A percentile compares a stretch with the other conserved stretches of the same genome.
These are phyloP conservation scores for Trichonephila clavipes DNA, from an alignment of 1,140 invertebrate species.

Conservation along the genomic window DNA sequence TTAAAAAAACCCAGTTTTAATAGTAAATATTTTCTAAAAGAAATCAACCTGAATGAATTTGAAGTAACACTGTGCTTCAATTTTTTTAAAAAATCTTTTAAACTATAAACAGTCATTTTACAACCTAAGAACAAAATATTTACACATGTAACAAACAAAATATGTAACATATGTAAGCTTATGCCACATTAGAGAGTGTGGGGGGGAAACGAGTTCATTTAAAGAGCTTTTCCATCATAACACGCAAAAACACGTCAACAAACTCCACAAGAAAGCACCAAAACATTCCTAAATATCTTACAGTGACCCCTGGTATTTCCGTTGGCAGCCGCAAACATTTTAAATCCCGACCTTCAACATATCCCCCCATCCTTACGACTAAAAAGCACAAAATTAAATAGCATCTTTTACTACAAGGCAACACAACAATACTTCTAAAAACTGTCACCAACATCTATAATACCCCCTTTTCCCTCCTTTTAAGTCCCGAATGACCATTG, in stretches of 20 bases:
- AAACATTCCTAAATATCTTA: neutral
- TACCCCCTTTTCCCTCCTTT: neutral
- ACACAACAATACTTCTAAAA: neutral
- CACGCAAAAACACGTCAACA: neutral
- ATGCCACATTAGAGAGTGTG: no score
- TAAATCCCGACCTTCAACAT: neutral
- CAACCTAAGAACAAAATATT: no score
- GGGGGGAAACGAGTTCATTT: no score
- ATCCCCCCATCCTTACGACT: neutral
- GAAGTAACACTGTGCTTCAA: no score
- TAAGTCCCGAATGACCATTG: constrained; percentile 25
- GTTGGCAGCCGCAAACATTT: neutral
- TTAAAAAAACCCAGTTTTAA: no score
- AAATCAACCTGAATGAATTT: no score
- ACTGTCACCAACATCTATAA: neutral
- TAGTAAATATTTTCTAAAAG: no score
- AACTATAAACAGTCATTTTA: no score
- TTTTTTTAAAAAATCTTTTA: no score
- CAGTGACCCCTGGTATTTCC: neutral
- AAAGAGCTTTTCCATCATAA: no score
- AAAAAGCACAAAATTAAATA: constrained; percentile 23
- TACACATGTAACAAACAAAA: no score
- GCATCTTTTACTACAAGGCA: neutral
- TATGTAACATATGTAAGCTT: no score
- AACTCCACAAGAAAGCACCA: neutral